Evolutionary conservation across 2,797 vertebrate species (phyloP).

Genomic region (Dryobates pubescens): DNA sequence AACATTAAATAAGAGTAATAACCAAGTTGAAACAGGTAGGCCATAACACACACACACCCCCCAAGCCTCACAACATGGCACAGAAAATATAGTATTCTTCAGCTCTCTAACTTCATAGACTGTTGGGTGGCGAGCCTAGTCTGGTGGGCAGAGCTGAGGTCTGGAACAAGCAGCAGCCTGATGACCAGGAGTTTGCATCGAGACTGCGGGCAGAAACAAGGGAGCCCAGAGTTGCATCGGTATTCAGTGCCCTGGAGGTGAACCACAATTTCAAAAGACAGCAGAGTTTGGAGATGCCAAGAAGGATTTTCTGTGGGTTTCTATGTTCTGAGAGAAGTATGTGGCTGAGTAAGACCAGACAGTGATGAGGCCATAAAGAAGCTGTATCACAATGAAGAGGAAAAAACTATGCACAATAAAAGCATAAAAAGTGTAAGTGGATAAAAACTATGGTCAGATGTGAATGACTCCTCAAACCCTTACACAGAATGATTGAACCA

Average conservation of each 20-base stretch:
- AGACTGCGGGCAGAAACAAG: background rate
- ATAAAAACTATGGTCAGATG: background rate
- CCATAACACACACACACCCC: fast-evolving
- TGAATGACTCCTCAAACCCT: background rate
- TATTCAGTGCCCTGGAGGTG: background rate
- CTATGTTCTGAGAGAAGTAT: background rate
- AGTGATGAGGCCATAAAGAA: background rate
- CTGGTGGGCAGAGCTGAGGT: background rate
- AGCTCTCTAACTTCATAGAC: background rate
- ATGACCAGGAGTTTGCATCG: background rate
- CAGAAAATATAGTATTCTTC: background rate
- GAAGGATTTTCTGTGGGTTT: background rate
- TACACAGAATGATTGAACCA: background rate
- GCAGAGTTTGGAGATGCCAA: background rate
- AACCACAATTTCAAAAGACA: background rate
- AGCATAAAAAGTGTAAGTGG: too few relatives aligned
- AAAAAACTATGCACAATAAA: background rate
- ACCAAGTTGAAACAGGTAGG: background rate
- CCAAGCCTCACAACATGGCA: background rate
- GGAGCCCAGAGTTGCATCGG: background rate
- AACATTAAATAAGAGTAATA: background rate
- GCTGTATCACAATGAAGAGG: background rate
- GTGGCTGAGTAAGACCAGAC: background rate
- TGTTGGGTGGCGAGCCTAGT: background rate
- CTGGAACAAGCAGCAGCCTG: background rate